Conservation (phyloP, 2,888 invertebrate genomes). For the Gerris lacustris region DNA sequence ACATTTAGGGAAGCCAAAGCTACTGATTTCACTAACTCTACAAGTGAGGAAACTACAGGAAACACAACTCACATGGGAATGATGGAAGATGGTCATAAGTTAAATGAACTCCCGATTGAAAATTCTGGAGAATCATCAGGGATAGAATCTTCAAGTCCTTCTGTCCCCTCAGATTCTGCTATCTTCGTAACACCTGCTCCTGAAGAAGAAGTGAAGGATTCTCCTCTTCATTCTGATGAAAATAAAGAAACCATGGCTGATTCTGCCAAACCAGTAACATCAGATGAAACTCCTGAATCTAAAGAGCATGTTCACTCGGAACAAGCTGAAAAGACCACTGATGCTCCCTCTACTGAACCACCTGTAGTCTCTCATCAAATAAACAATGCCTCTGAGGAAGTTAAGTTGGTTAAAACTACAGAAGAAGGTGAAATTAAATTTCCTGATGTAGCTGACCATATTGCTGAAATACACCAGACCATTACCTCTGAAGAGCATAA, state of each 20-base stretch:
- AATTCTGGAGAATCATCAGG: background rate
- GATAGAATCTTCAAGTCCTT: background rate
- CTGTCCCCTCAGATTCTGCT: background rate
- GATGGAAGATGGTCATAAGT: background rate
- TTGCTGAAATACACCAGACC: background rate
- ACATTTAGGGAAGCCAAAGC: conserved; percentile 8
- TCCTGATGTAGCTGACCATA: background rate
- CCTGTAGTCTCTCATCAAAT: conserved; percentile 16
- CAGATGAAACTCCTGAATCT: background rate
- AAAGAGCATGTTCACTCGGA: background rate
- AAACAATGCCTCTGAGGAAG: background rate
- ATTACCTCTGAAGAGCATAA: conserved; percentile 2
- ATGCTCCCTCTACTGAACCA: conserved; percentile 13
- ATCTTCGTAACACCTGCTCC: background rate
- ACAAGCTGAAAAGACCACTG: background rate
- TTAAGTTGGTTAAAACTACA: background rate
- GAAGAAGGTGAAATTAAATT: background rate
- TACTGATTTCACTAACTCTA: background rate
- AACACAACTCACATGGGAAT: background rate
- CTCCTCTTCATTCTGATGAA: background rate
- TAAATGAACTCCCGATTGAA: background rate
- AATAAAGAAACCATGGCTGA: too few species aligned
- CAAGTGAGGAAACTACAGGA: conserved; percentile 7
- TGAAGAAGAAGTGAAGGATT: background rate
- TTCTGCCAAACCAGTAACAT: too few species aligned